Conservation (phyloP, 1,140 invertebrate genomes). For the Alviniconcha marisindica region DNA sequence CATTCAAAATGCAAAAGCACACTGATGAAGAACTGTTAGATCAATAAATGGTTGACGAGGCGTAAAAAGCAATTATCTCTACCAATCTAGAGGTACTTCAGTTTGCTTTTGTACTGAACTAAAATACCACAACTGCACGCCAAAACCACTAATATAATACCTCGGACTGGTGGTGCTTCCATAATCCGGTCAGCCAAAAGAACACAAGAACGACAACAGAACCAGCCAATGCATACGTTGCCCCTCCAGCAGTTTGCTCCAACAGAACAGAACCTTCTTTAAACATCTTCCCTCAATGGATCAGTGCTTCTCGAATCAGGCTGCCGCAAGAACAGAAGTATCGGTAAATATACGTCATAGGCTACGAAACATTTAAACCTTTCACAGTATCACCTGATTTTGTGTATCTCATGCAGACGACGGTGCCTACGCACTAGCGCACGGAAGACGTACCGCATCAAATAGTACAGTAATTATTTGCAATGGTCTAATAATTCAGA, state of each 20-base stretch:
- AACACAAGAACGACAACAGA: background rate
- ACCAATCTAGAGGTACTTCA: too few species aligned
- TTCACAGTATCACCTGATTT: too few species aligned
- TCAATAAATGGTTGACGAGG: too few species aligned
- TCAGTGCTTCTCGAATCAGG: background rate
- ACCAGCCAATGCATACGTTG: conserved; percentile 8
- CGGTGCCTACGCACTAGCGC: background rate
- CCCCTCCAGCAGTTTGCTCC: background rate
- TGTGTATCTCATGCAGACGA: background rate
- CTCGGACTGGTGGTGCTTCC: background rate
- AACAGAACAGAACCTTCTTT: background rate
- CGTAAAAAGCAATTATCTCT: too few species aligned
- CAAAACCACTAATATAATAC: too few species aligned
- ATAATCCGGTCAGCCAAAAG: conserved; percentile 23
- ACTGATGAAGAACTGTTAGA: too few species aligned
- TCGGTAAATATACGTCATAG: too few species aligned
- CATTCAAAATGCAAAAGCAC: too few species aligned
- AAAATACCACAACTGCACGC: too few species aligned
- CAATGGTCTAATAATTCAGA: background rate
- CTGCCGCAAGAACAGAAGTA: background rate
- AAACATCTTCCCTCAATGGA: background rate
- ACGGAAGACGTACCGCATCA: background rate
- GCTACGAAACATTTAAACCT: background rate
- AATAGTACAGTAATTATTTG: too few species aligned
- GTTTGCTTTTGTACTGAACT: too few species aligned